A percentile compares a stretch with the other conserved stretches of the same genome.
These are phyloP conservation scores for Rhadinocentrus ornatus DNA, from an alignment of 2,797 vertebrate species.

Conservation along the genomic window DNA sequence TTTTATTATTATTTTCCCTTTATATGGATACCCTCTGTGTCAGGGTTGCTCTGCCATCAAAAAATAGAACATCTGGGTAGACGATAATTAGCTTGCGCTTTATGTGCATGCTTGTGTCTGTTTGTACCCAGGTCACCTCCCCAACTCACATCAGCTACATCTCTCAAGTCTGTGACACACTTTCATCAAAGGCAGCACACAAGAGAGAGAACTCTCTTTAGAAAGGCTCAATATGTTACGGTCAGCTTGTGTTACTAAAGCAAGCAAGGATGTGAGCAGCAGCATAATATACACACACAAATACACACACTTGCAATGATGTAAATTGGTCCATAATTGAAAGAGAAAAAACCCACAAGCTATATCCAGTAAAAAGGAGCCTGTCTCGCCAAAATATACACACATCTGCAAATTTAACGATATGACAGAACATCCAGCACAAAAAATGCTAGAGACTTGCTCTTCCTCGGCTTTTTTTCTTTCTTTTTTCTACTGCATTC, in stretches of 20 bases:
- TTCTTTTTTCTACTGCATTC: constrained; percentile 21
- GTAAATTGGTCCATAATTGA: constrained; percentile 14
- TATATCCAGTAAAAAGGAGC: constrained; percentile 19
- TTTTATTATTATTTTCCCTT: constrained; percentile 12
- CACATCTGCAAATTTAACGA: constrained; percentile 7
- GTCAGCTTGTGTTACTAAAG: constrained; percentile 47
- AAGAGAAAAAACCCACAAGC: constrained; percentile 19
- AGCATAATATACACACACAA: constrained; percentile 18
- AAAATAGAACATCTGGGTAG: constrained; percentile 67
- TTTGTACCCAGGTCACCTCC: constrained; percentile 60
- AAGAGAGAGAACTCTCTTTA: constrained; percentile 58
- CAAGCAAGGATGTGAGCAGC: constrained; percentile 37
- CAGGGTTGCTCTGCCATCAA: constrained; percentile 18
- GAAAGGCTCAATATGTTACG: constrained; percentile 64
- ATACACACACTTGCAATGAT: constrained; percentile 7
- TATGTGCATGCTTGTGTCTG: constrained; percentile 40
- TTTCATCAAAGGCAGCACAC: constrained; percentile 70
- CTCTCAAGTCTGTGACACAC: constrained; percentile 71
- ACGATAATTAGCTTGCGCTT: constrained; percentile 60
- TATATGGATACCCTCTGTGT: constrained; percentile 27
- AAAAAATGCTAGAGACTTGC: constrained; percentile 10
- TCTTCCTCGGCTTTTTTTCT: constrained; percentile 22
- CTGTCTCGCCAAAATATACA: constrained; percentile 8
- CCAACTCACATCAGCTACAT: constrained; percentile 68
- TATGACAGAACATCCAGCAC: constrained; percentile 9